Conservation (phyloP, 1,140 invertebrate species). For the Chrysopa pallens region DNA sequence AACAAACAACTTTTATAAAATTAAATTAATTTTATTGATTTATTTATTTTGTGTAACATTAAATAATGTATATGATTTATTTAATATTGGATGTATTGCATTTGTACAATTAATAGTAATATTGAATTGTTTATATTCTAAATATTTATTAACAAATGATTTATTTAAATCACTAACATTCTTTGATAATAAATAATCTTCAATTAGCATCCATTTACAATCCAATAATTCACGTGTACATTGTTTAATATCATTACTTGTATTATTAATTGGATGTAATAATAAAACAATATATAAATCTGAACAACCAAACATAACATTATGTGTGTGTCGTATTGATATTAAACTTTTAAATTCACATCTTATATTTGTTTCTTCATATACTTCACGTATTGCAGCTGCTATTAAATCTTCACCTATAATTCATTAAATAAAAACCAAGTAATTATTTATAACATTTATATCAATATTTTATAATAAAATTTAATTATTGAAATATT, state of each 20-base stretch:
- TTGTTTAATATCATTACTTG: conserved; percentile 37
- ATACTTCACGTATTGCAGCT: conserved; percentile 67
- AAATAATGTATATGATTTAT: conserved; percentile 17
- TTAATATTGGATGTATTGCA: conserved; percentile 18
- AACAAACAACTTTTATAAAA: too few species aligned
- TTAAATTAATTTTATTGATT: too few species aligned
- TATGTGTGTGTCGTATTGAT: conserved; percentile 55
- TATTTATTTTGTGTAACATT: too few species aligned
- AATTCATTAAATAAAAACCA: too few species aligned
- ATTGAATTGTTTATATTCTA: conserved; percentile 39
- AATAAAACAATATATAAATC: conserved; percentile 68
- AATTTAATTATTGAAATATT: too few species aligned
- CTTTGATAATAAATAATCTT: conserved; percentile 51
- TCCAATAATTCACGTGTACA: conserved; percentile 57
- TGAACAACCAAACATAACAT: conserved; percentile 57
- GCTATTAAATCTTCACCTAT: conserved; percentile 66
- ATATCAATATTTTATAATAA: too few species aligned
- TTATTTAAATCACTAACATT: conserved; percentile 57
- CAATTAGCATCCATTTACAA: conserved; percentile 67
- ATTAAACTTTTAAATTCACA: conserved; percentile 58
- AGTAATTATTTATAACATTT: too few species aligned
- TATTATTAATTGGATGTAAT: conserved; percentile 36
- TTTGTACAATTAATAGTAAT: conserved; percentile 34
- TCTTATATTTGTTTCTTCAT: conserved; percentile 74
- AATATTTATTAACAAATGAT: conserved; percentile 40